Conservation (phyloP, 2,888 invertebrate genomes). For the Nomada ferruginata region DNA sequence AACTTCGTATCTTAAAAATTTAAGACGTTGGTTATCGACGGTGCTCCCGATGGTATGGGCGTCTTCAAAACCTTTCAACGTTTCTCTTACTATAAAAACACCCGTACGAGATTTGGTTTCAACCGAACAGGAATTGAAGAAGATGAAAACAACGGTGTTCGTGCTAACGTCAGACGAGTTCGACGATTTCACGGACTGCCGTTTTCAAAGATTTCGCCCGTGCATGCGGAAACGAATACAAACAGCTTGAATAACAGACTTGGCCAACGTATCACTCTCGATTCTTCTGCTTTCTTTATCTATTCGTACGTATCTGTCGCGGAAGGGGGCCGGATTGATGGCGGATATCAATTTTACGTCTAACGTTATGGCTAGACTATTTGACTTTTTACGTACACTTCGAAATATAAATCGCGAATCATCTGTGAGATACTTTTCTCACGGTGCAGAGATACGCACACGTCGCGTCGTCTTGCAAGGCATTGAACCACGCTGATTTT, state of each 20-base stretch:
- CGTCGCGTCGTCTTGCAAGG: background rate
- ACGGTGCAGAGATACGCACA: constrained; percentile 23
- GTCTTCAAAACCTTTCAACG: constrained; percentile 55
- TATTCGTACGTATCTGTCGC: constrained; percentile 48
- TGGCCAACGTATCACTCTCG: constrained; percentile 4
- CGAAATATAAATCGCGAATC: constrained; percentile 72
- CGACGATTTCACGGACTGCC: constrained; percentile 63
- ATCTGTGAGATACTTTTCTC: constrained; percentile 52
- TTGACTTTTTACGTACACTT: constrained; percentile 77
- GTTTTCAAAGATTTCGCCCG: constrained; percentile 54
- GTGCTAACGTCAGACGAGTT: constrained; percentile 59
- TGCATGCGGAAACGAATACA: constrained; percentile 36
- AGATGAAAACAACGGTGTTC: constrained; percentile 47
- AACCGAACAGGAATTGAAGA: background rate
- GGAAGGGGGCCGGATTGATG: constrained; percentile 62
- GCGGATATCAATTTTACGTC: constrained; percentile 76
- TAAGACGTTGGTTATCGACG: constrained; percentile 51
- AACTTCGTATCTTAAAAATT: constrained; percentile 10
- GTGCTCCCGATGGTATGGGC: constrained; percentile 71
- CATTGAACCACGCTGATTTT: constrained; percentile 22
- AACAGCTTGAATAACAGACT: constrained; percentile 44
- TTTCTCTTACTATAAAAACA: constrained; percentile 35
- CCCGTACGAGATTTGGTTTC: constrained; percentile 30
- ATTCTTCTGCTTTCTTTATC: constrained; percentile 37
- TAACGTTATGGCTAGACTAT: constrained; percentile 78